phyloP scores from a whole-genome alignment of 2,888 invertebrate species.

The Caenorhabditis becei region DNA sequence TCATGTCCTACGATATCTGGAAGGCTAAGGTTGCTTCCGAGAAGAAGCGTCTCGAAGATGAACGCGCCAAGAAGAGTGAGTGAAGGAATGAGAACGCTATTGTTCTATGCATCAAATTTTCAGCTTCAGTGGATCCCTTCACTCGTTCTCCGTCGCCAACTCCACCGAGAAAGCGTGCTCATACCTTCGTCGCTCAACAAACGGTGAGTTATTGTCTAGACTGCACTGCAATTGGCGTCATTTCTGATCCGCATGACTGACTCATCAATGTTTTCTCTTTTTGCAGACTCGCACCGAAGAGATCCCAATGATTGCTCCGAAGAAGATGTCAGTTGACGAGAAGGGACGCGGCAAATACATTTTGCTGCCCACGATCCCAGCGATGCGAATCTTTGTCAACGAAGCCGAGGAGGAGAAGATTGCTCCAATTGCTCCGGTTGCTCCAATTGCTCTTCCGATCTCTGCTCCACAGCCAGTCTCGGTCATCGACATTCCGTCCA shows the following conservation, averaged over 20 bases:
- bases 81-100: not conserved
- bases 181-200: constrained; percentile 64
- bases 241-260: constrained; percentile 3
- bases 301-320: constrained; percentile 54
- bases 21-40: constrained; percentile 71
- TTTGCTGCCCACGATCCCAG: constrained; percentile 68
- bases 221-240: constrained; percentile 8
- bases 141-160: constrained; percentile 47
- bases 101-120: constrained; percentile 1
- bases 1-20: constrained; percentile 76
- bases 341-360: constrained; percentile 66
- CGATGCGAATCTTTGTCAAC: constrained; percentile 68
- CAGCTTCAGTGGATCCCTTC: constrained; percentile 33
- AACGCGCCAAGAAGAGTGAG: constrained; percentile 45
- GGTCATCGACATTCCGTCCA: constrained; percentile 39
- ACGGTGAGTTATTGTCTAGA: constrained; percentile 39
- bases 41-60: constrained; percentile 65
- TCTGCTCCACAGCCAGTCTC: constrained; percentile 11
- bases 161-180: constrained; percentile 63
- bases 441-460: too few relatives aligned
- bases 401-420: constrained; percentile 52
- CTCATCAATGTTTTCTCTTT: constrained; percentile 15
- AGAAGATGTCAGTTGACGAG: constrained; percentile 64
- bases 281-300: constrained; percentile 49
- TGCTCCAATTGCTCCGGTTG: too few relatives aligned